Percentiles rank a stretch among this genome's conserved stretches.
Evolutionary conservation across 1,140 invertebrate genomes (phyloP).

Genomic region (Hycleus phaleratus): DNA sequence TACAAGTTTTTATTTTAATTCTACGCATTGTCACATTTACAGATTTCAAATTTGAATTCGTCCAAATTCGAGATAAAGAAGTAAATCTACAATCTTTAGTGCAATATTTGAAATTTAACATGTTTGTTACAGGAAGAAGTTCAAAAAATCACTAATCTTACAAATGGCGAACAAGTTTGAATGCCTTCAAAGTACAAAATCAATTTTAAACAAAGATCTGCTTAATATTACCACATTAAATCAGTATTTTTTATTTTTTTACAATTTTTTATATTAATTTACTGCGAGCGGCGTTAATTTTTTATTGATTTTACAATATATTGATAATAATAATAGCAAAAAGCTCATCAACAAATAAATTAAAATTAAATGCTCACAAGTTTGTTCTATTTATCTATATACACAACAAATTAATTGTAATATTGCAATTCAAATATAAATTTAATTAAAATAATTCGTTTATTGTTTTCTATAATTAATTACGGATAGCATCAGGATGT

Average conservation of each 20-base stretch:
- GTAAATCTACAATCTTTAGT: background rate
- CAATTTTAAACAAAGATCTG: slow-evolving; percentile 1
- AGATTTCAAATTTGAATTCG: slow-evolving; percentile 9
- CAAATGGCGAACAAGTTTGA: slow-evolving; percentile 2
- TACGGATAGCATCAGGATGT: slow-evolving; percentile 36
- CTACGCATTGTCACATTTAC: slow-evolving; percentile 1
- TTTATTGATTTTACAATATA: background rate
- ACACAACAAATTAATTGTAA: background rate
- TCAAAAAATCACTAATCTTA: background rate
- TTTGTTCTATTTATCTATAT: background rate
- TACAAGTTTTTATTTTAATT: slow-evolving; percentile 1
- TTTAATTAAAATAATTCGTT: background rate
- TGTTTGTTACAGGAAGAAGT: background rate
- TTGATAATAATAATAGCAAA: background rate
- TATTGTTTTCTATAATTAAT: background rate
- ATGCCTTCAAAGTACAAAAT: background rate
- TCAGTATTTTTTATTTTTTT: slow-evolving; percentile 5
- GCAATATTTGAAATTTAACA: background rate
- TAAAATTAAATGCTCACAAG: background rate
- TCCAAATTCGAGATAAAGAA: background rate
- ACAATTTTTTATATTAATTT: background rate
- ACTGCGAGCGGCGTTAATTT: background rate
- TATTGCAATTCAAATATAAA: slow-evolving; percentile 2
- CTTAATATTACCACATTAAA: background rate
- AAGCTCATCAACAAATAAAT: background rate